Evolutionary conservation across 2,797 vertebrate genomes (phyloP), one percentile per base, ranked within the genome.

Genomic region (Pachyuromys duprasi): DNA sequence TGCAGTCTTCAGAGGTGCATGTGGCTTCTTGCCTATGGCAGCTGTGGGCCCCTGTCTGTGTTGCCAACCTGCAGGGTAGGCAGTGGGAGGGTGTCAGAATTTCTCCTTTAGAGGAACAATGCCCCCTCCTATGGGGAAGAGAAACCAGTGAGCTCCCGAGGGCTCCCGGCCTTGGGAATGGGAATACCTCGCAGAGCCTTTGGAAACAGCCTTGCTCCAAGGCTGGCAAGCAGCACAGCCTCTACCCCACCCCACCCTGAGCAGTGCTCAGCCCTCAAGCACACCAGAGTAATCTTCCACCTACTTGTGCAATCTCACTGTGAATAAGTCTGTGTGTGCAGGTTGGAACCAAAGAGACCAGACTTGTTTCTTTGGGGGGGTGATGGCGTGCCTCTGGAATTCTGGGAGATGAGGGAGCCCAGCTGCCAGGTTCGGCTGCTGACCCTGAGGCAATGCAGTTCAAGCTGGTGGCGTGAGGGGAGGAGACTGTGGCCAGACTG

Each of bases 391-490:
- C 91, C 79, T 93, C 82, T 91, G 97, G 94, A 96, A 98, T 97
- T 97, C 95, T 97, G 96, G 94, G 96, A 96, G 95, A 92, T 78
- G 74, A 96, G 81, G 53, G 74, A 93, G 72, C 18, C 3, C 90
- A 93, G 96, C 96, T 93, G 93, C 55, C 26, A 91, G 95, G 96
- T 88, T 95, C 81, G 74, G 90, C 75, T 55, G 7, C 88, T 89
- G 89, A 94, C 74, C 94, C 74, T 0, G 65, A 96, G 94, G 82
- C n/a, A 5, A 86, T 96, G 95, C 28, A 42, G 93, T 74, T 81
- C 49, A 28, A 86, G 62, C 88, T 31, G 88, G 96, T 97, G 97
- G 97, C 22, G 93, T 91, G 97, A 98, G 96, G 97, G 97, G 97
- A 22, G 97, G 96, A 83, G 88, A 84, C 55, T 3, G 81, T 42